Percentiles rank a stretch among this genome's conserved stretches.
Evolutionary conservation across 2,113 vertebrate genomes (phyloP).

Genomic region (Leucosticte australis): DNA sequence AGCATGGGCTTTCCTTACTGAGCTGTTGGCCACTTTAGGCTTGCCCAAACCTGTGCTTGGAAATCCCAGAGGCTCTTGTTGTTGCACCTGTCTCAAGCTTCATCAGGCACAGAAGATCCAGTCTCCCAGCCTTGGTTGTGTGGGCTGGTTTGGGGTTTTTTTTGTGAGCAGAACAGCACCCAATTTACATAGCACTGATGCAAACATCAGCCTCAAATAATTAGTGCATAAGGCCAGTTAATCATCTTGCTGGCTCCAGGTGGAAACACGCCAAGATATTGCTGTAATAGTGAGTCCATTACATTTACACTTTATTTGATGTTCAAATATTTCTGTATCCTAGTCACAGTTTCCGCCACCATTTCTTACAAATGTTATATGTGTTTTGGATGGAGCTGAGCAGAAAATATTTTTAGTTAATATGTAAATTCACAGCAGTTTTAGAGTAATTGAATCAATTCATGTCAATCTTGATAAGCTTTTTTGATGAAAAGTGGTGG

Average conservation of each 20-base stretch:
- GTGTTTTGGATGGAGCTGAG: not conserved
- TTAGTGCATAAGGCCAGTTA: not conserved
- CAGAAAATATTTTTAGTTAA: not conserved
- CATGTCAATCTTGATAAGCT: not conserved
- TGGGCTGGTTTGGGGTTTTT: not conserved
- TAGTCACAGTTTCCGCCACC: not conserved
- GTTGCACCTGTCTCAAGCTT: not conserved
- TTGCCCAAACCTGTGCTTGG: not conserved
- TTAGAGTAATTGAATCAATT: not conserved
- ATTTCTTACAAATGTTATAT: not conserved
- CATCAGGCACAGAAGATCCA: not conserved
- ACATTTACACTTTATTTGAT: constrained; percentile 16
- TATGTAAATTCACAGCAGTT: not conserved
- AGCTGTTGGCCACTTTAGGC: not conserved
- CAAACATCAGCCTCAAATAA: not conserved
- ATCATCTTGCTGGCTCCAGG: not conserved
- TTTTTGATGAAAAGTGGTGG: not conserved
- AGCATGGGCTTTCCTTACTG: not conserved
- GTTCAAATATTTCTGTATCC: constrained; percentile 38
- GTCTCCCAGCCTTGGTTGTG: not conserved
- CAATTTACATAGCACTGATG: not conserved
- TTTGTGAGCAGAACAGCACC: not conserved
- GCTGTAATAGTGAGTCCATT: constrained; percentile 13
- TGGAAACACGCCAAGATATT: not conserved
- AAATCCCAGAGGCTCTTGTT: not conserved